Evolutionary conservation across 2,113 vertebrate genomes (phyloP), one percentile per base, ranked within the genome.

Genomic region (Passer domesticus): DNA sequence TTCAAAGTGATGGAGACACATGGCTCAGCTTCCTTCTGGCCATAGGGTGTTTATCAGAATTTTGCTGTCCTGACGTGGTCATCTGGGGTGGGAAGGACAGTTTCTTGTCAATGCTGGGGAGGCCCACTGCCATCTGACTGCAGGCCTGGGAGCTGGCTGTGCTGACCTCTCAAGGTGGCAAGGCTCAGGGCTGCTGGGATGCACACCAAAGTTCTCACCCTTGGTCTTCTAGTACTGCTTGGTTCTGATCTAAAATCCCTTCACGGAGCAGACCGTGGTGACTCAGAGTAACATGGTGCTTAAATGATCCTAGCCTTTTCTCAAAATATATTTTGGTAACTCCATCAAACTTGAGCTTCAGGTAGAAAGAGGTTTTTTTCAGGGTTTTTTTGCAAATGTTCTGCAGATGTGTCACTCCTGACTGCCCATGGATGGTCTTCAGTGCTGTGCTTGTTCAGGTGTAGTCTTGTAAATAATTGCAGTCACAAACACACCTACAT

Each of bases 401-500:
- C n/a, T 70, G 33, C 37, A 41, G 37, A 11, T 27, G 21, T 28
- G 24, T 15, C 24, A 7, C 14, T 88, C 8, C 15, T 3, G 2
- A 9, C 56, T 62, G 37, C 20, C 81, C 37, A 3, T 50, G 22
- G 5, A 25, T 83, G 67, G 3, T n/a, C 18, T 43, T 80, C 46
- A 55, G 35, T 66, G 47, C 41, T n/a, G 1, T 43, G 22, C 28
- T 69, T 69, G 20, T 31, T 59, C 28, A 20, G 21, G 7, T 55
- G 55, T 63, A 55, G 31, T 53, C 55, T 86, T 0, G 0, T 18
- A n/a, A n/a, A 22, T 33, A 60, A 3, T 3, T 7, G 6, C 13
- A 67, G 43, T 15, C 59, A 75, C 14, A 28, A 28, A 56, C 21
- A 21, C 9, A 13, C 2, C 1, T 39, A 8, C 23, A 9, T 35